These are phyloP conservation scores for Nibea coibor DNA, from an alignment of 2,113 vertebrate species.

Conservation along the genomic window DNA sequence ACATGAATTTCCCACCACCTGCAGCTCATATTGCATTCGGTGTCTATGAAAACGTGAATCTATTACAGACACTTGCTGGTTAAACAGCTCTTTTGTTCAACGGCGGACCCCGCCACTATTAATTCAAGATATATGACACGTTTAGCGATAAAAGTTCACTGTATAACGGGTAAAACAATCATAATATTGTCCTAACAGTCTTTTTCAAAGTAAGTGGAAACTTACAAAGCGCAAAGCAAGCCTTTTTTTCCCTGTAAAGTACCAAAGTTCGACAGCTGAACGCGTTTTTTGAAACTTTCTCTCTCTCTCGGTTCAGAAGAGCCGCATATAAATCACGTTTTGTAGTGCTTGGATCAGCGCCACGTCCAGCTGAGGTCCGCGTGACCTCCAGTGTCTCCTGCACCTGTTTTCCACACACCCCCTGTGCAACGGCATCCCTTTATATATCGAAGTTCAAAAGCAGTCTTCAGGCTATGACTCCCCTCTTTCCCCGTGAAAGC, in stretches of 20 bases:
- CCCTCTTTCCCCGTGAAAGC: slow-evolving; percentile 4
- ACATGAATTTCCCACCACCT: not conserved
- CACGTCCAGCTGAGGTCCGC: slow-evolving; percentile 46
- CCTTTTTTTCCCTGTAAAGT: slow-evolving; percentile 6
- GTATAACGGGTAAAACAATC: not conserved
- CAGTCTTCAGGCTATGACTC: slow-evolving; percentile 1
- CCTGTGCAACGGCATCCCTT: slow-evolving; percentile 2
- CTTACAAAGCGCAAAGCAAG: not conserved
- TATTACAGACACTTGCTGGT: not conserved
- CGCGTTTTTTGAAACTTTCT: not conserved
- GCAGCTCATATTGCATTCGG: not conserved
- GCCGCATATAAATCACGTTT: slow-evolving; percentile 40
- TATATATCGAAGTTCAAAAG: slow-evolving; percentile 32
- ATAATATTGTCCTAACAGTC: not conserved
- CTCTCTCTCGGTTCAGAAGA: not conserved
- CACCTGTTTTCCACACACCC: slow-evolving; percentile 53
- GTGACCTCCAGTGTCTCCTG: slow-evolving; percentile 48
- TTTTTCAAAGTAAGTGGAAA: not conserved
- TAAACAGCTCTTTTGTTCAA: not conserved
- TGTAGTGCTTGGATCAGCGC: slow-evolving; percentile 70
- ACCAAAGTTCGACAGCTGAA: slow-evolving; percentile 25
- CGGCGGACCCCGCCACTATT: not conserved
- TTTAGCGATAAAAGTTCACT: not conserved
- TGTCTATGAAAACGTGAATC: not conserved
- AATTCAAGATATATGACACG: not conserved